Base-by-base conservation (phyloP, 2,888 invertebrate species). In the Rhabditoides inermis region DNA sequence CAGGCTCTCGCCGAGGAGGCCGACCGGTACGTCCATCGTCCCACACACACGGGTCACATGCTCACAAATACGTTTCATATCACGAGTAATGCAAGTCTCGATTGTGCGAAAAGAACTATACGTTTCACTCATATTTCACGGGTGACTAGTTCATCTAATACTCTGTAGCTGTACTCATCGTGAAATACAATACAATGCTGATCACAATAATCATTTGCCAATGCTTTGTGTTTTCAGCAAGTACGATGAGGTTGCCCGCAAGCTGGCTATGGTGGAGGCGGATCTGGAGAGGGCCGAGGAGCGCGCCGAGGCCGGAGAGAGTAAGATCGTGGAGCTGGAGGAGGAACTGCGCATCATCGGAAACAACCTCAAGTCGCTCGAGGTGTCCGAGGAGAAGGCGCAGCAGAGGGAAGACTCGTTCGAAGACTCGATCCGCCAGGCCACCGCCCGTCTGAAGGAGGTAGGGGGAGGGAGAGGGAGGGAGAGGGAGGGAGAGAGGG, bases 181-280 rank as follows among this genome's bases (percentile, higher is more conserved):
- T n/a, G n/a, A n/a, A n/a, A n/a, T n/a, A 85, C 94, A 94, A 89
- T 92, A 91, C 84, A 92, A 92, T 86, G 92, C 94, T n/a, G n/a
- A n/a, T n/a, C n/a, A n/a, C n/a, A n/a, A n/a, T n/a, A n/a, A n/a
- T n/a, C n/a, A n/a, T n/a, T n/a, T n/a, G n/a, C n/a, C n/a, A n/a
- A n/a, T n/a, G n/a, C n/a, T n/a, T n/a, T n/a, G n/a, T n/a, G n/a
- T n/a, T n/a, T n/a, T n/a, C n/a, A n/a, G n/a, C 85, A 94, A 95
- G 90, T 94, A 94, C 85, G 94, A 94, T 86, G 94, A 94, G 92
- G 90, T 91, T 82, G 91, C 92, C 84, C 91, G 92, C 86, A 94
- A 94, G 85, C 86, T 94, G 86, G 92, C 91, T 83, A 91, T 94
- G 90, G 91, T 92, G 84, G 92, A 92, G 84, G 92, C 92, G 80